Conservation (phyloP, 2,888 invertebrate genomes). For the Oegoconia quadripuncta region DNA sequence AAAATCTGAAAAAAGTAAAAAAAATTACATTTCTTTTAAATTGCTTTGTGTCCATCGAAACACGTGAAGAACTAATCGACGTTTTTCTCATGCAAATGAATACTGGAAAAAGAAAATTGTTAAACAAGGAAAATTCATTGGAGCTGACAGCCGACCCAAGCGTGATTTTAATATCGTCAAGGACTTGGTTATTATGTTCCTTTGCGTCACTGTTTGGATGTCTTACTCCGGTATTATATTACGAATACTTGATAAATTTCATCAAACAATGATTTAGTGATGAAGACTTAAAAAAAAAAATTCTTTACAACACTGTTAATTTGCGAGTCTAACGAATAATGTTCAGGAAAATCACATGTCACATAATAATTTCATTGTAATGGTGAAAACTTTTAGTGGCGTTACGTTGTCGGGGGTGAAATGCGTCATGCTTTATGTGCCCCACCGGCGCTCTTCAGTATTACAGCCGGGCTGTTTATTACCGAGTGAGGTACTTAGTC, state of each 20-base stretch:
- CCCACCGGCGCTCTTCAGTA: constrained; percentile 32
- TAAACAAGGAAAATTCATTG: constrained; percentile 11
- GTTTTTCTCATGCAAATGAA: constrained; percentile 7
- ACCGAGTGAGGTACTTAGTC: not conserved
- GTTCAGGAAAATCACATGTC: too few relatives aligned
- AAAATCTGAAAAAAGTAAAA: too few relatives aligned
- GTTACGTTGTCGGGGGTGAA: constrained; percentile 6
- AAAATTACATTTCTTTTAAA: too few relatives aligned
- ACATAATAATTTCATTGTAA: not conserved
- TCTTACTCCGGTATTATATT: too few relatives aligned
- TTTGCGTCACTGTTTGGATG: not conserved
- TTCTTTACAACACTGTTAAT: too few relatives aligned
- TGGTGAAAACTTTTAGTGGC: constrained; percentile 1
- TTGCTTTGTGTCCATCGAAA: too few relatives aligned
- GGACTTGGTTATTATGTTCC: constrained; percentile 3
- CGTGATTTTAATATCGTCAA: constrained; percentile 9
- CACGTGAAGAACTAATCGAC: too few relatives aligned
- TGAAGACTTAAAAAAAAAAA: too few relatives aligned
- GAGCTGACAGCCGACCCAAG: constrained; percentile 1
- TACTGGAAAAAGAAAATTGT: constrained; percentile 5
- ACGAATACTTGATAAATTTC: too few relatives aligned
- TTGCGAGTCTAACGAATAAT: too few relatives aligned
- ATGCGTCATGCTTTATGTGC: constrained; percentile 32
- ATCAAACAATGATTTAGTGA: too few relatives aligned
- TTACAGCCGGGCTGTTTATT: constrained; percentile 10